These are phyloP conservation scores for Caenorhabditis briggsae DNA, from an alignment of 1,140 invertebrate genomes.

Conservation along the genomic window DNA sequence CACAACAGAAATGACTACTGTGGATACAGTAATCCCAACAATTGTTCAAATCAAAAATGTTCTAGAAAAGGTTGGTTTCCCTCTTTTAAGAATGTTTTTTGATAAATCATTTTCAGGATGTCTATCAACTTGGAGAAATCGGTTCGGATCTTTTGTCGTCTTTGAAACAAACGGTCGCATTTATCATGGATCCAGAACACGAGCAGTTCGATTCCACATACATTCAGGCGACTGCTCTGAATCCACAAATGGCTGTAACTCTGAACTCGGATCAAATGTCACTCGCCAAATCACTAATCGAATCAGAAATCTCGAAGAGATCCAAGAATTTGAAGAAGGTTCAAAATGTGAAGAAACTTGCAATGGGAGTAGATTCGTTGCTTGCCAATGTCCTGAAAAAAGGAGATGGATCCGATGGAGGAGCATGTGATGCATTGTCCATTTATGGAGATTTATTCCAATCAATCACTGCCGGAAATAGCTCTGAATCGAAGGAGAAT, in stretches of 20 bases:
- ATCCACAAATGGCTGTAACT: conserved; percentile 69
- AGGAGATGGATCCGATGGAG: conserved; percentile 57
- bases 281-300: conserved; percentile 61
- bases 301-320: conserved; percentile 51
- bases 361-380: conserved; percentile 59
- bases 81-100: not conserved
- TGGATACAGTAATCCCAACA: conserved; percentile 70
- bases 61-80: conserved; percentile 65
- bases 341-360: conserved; percentile 58
- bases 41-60: conserved; percentile 66
- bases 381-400: conserved; percentile 47
- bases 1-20: conserved; percentile 62
- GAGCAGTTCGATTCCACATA: conserved; percentile 68
- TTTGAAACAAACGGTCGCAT: conserved; percentile 52
- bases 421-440: conserved; percentile 60
- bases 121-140: conserved; percentile 58
- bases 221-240: conserved; percentile 70
- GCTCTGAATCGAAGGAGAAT: conserved; percentile 62
- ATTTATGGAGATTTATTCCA: conserved; percentile 61
- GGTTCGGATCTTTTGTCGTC: conserved; percentile 33
- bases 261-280: conserved; percentile 67
- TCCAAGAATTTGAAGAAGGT: conserved; percentile 50
- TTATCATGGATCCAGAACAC: conserved; percentile 57
- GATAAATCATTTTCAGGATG: conserved; percentile 40
- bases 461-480: conserved; percentile 34